Percentiles rank a stretch among this genome's conserved stretches.
Evolutionary conservation across 1,140 invertebrate species (phyloP).

Genomic region (Caenorhabditis brenneri): DNA sequence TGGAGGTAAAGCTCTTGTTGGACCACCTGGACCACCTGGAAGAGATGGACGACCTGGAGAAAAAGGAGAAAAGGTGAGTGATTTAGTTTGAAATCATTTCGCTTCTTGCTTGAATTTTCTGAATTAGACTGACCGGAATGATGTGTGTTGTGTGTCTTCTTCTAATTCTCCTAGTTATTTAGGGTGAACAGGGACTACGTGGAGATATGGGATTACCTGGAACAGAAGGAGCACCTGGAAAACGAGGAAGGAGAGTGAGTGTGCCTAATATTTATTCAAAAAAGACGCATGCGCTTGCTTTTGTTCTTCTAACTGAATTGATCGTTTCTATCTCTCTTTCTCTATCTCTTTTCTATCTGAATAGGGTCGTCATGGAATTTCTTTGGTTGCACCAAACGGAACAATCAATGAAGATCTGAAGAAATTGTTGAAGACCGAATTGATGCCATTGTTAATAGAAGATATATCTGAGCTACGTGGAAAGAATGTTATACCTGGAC

Average conservation of each 20-base stretch:
- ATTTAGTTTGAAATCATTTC: not conserved
- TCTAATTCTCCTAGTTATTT: conserved; percentile 34
- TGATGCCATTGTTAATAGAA: conserved; percentile 57
- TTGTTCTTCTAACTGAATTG: not conserved
- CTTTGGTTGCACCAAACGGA: conserved; percentile 20
- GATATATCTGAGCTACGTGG: conserved; percentile 58
- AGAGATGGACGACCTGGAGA: conserved; percentile 58
- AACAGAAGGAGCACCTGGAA: conserved; percentile 52
- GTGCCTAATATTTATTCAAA: no score
- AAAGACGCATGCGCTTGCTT: not conserved
- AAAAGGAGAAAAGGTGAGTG: conserved; percentile 68
- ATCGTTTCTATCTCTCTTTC: not conserved
- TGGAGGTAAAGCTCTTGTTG: conserved; percentile 9
- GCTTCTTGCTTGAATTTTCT: conserved; percentile 10
- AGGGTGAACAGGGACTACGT: conserved; percentile 51
- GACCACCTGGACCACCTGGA: conserved; percentile 50
- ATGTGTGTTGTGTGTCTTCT: conserved; percentile 37
- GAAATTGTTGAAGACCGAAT: conserved; percentile 47
- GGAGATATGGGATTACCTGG: conserved; percentile 51
- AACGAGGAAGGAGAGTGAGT: conserved; percentile 57
- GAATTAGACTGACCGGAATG: not conserved
- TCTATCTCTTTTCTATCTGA: conserved; percentile 23
- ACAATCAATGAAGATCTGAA: conserved; percentile 50
- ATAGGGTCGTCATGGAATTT: conserved; percentile 52
- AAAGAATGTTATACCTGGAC: conserved; percentile 57